Evolutionary conservation across 2,888 invertebrate species (phyloP), one percentile per base, ranked within the genome.

Genomic region (Myopa testacea): DNA sequence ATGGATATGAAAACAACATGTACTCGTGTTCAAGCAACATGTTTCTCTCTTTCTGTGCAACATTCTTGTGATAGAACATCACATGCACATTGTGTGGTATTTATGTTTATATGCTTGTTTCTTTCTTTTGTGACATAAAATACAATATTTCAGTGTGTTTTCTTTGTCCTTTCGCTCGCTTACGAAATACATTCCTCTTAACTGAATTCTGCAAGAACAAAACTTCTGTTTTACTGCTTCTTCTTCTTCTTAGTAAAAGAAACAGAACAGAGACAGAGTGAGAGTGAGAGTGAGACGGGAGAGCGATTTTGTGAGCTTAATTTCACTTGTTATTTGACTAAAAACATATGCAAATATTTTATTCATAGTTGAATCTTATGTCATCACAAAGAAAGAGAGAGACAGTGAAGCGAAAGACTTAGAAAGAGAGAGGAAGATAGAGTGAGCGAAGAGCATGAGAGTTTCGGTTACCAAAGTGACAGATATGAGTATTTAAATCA

Each of bases 311-410:
- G 10, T 58, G 1, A 2, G 5, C 58, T 62, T 62, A 26, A n/a
- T 62, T 4, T 19, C 62, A 26, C 62, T 62, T 62, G 19, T 26
- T 26, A 4, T 62, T 62, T n/a, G 58, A 26, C 26, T n/a, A 62
- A 58, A 58, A 62, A 26, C 19, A 26, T 62, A n/a, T 26, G 7
- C 62, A 62, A 26, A 62, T 62, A 62, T 62, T 62, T 62, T 62
- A 62, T 62, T 19, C 62, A 62, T 62, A 62, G 1, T 26, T 62
- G 8, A 62, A 26, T 62, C 4, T 26, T 5, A 10, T 26, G 19
- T 4, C 26, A 19, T 4, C 62, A 10, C 4, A 62, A 14, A 62
- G 10, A 26, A 62, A 62, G 26, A 26, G 62, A 62, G 10, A n/a
- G n/a, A 62, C 10, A 45, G n/a, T 1, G 26, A 58, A 58, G 58